phyloP scores from a whole-genome alignment of 2,113 vertebrate species.

The Porphyrio hochstetteri region DNA sequence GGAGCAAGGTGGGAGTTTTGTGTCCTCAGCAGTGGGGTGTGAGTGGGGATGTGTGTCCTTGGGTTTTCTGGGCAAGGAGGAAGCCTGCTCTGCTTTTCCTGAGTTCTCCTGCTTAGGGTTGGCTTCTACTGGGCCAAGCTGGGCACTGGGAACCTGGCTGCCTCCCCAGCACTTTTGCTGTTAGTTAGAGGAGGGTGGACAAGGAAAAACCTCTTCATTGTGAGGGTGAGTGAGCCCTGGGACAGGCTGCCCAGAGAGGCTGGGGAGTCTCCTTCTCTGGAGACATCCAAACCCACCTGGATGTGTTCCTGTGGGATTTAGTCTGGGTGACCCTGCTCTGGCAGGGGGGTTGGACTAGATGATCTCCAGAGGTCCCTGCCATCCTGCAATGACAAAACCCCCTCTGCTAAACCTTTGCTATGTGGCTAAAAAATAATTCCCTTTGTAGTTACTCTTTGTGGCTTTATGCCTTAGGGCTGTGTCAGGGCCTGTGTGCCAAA shows the following conservation, averaged over 20 bases:
- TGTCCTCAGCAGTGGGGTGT: fast-evolving
- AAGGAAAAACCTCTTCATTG: no score
- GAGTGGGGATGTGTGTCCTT: not conserved
- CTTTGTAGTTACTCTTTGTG: not conserved
- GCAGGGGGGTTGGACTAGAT: no score
- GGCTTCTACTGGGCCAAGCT: not conserved
- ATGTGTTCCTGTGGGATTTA: no score
- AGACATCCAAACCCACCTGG: no score
- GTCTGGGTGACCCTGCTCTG: no score
- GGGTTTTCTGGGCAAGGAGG: not conserved
- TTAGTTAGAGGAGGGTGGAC: no score
- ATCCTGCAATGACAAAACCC: not conserved
- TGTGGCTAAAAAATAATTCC: not conserved
- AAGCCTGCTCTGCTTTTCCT: not conserved
- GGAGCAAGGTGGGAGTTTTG: not conserved
- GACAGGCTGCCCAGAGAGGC: no score
- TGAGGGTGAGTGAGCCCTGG: no score
- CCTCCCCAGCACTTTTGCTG: not conserved
- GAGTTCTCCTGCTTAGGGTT: not conserved
- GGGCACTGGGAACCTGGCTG: not conserved
- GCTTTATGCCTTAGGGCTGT: not conserved
- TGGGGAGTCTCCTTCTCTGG: no score
- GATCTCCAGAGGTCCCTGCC: no score
- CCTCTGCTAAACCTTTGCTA: not conserved
- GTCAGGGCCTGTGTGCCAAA: not conserved